Base-by-base conservation (phyloP, 1,140 invertebrate species). In the Drosophila quadrilineata region DNA sequence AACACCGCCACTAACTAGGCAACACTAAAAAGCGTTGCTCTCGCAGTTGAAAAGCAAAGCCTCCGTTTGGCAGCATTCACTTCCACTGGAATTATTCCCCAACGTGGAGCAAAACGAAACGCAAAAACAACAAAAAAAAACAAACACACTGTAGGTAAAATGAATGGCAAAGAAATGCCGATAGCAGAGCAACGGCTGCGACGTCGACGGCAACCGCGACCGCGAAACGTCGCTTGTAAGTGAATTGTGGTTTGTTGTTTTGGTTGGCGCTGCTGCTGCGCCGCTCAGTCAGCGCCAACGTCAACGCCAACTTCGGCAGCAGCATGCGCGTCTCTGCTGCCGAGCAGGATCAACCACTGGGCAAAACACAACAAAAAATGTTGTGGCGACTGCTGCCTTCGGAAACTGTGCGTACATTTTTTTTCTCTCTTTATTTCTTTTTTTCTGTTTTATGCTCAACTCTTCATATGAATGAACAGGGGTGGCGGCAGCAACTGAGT, bases 211-310 rank as follows among this genome's bases (percentile, higher is more conserved):
- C 16, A 33, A 26, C 59, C 33, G 46, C 50, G 66, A 64, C 52
- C 66, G 66, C 59, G 59, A 57, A n/a, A 65, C 52, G 60, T 57
- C 31, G 53, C 52, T 64, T 79, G 80, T 88, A 88, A 88, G 86
- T 88, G 86, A 88, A 88, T 88, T 88, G 86, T 86, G 85, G 86
- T 88, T 88, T 88, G 85, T 88, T 86, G 86, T 85, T 88, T 88
- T 88, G 85, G 85, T 84, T 80, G 75, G 73, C 74, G 73, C 60
- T 65, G 56, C 46, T 31, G n/a, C 63, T 33, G 63, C 29, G n/a
- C n/a, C n/a, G n/a, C n/a, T n/a, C n/a, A n/a, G n/a, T n/a, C 24
- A 52, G 64, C 46, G 52, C 31, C 33, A 21, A 19, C 21, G 54
- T 8, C 33, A 21, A 6, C 28, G 62, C 29, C n/a, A 9, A 17